These are phyloP conservation scores for Sanderia malayensis DNA, from an alignment of 30 jellyfish, hydroid and myxozoan species.

Conservation along the genomic window DNA sequence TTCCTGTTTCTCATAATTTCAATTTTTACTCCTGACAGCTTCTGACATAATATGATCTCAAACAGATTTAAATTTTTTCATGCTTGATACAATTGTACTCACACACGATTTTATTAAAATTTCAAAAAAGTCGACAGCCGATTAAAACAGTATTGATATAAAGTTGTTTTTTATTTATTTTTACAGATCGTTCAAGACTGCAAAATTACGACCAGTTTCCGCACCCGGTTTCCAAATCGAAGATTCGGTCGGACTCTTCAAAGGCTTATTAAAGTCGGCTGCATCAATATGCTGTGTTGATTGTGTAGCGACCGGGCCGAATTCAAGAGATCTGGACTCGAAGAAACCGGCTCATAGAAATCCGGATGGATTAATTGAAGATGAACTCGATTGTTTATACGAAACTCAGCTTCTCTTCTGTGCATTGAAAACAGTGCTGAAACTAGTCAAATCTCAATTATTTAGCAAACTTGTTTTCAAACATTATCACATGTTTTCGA, in stretches of 20 bases:
- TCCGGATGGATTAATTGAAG: not conserved
- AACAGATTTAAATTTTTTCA: too few species aligned
- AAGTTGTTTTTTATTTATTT: too few species aligned
- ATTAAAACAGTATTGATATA: too few species aligned
- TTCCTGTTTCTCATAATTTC: too few species aligned
- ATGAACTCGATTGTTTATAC: slow-evolving; percentile 19
- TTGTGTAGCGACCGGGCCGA: too few species aligned
- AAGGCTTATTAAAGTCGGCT: slow-evolving; percentile 14
- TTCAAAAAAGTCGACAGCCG: too few species aligned
- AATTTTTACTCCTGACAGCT: too few species aligned
- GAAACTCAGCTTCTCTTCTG: slow-evolving; percentile 36
- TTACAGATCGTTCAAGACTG: slow-evolving; percentile 40
- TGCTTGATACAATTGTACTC: too few species aligned
- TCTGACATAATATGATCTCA: too few species aligned
- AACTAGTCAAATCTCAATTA: slow-evolving; percentile 29
- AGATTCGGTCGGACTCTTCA: slow-evolving; percentile 38
- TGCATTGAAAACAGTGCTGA: slow-evolving; percentile 31
- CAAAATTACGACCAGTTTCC: slow-evolving; percentile 13
- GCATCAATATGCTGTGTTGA: slow-evolving; percentile 11
- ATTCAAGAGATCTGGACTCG: too few species aligned
- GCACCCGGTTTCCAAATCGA: slow-evolving; percentile 20
- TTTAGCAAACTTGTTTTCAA: slow-evolving; percentile 41
- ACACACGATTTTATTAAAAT: too few species aligned
- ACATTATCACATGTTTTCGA: slow-evolving; percentile 25
- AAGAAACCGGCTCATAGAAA: not conserved